Evolutionary conservation across 37 sponge, comb jelly and placozoan species (phyloP).

Genomic region (Halichondria panicea): DNA sequence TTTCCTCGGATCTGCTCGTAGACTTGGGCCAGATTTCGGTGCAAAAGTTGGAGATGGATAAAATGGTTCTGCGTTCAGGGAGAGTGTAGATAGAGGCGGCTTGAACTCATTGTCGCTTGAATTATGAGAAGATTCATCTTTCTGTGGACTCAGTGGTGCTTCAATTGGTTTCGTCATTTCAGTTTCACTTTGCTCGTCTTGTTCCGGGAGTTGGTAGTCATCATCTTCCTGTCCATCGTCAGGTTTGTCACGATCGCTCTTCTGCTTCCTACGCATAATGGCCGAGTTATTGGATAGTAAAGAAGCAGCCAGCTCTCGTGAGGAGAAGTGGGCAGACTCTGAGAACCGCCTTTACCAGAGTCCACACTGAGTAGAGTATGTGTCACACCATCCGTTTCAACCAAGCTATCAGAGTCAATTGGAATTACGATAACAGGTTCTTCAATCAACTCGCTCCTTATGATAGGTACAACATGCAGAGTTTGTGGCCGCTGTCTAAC

Average conservation of each 20-base stretch:
- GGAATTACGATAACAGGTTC: constrained; percentile 8
- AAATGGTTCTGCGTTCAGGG: too few species aligned
- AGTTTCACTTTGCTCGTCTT: too few species aligned
- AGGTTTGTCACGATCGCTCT: background rate
- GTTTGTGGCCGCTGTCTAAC: background rate
- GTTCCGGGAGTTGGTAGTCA: too few species aligned
- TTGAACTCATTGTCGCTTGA: too few species aligned
- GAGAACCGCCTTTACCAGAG: background rate
- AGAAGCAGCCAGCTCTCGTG: constrained; percentile 68
- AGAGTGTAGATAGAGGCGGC: too few species aligned
- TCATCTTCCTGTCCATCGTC: background rate
- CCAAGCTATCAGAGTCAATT: too few species aligned
- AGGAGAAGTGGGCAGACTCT: constrained; percentile 30
- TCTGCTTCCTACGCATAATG: background rate
- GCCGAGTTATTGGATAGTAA: constrained; percentile 34
- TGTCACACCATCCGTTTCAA: background rate
- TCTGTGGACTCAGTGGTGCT: too few species aligned
- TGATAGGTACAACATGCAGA: background rate
- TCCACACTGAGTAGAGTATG: background rate
- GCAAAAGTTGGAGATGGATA: too few species aligned
- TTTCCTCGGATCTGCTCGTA: too few species aligned
- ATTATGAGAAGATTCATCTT: too few species aligned
- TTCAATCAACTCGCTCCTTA: background rate
- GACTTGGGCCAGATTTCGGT: too few species aligned
- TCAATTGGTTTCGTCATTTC: too few species aligned